Base-by-base conservation (phyloP, 2,113 vertebrate species). In the Heloderma charlesbogerti region DNA sequence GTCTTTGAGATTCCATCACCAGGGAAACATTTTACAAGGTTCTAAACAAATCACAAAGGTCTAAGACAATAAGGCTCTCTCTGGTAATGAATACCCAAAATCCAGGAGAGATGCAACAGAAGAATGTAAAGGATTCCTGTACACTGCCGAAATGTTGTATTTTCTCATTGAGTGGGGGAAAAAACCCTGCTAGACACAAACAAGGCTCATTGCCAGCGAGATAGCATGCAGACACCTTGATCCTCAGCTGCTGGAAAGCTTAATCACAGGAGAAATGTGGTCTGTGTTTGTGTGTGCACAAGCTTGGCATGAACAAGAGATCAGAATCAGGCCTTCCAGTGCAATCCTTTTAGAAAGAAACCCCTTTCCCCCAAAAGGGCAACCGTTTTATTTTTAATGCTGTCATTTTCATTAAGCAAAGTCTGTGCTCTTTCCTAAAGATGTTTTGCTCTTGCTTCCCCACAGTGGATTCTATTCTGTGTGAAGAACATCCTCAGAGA, bases 151-250 rank as follows among this genome's bases (percentile, higher is more conserved):
- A 34, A 43, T 29, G 82, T 51, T 18, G n/a, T 15, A 3, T 7
- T 3, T 93, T 12, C 3, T 48, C 66, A 67, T 45, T 69, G 80
- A 0, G 0, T 60, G 48, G 31, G 6, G 45, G 43, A 51, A 3
- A 66, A 37, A 34, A 60, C 43, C 82, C 92, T 90, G 37, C 43
- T 40, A 86, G n/a, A 3, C 7, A 15, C 10, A 51, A 3, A 89
- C n/a, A 48, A 79, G 25, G 48, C 22, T 66, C 78, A 71, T 92
- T 91, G 66, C 83, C 74, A 90, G 20, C 10, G 88, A 88, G 72
- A 66, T 84, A 87, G 74, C 66, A 51, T 93, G 72, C 69, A 80
- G 86, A 20, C 51, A 91, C 34, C 51, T 93, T 37, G n/a, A 37
- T 6, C n/a, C 10, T 83, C 22, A 31, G 37, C 12, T 69, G 37